Conservation (phyloP, 2,888 invertebrate species). For the Noctua comes region DNA sequence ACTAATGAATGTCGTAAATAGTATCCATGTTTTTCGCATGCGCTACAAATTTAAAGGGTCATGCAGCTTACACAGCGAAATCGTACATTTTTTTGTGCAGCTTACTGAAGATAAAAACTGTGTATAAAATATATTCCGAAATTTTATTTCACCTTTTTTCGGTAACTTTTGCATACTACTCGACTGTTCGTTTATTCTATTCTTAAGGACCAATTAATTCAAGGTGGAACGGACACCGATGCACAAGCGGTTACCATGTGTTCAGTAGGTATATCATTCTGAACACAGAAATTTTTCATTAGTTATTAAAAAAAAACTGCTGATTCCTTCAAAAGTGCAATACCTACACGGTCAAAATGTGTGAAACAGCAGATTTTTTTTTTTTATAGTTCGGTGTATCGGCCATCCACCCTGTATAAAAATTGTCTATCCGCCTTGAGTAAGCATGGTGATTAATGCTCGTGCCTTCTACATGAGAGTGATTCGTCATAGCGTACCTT, state of each 20-base stretch:
- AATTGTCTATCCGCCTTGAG: background rate
- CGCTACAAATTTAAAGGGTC: slow-evolving; percentile 34
- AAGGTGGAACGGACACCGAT: background rate
- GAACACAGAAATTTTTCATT: no score
- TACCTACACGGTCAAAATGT: no score
- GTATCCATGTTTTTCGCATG: slow-evolving; percentile 33
- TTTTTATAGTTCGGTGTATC: no score
- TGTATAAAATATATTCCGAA: background rate
- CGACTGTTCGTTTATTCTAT: background rate
- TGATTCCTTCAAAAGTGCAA: no score
- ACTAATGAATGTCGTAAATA: slow-evolving; percentile 53
- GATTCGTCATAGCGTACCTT: no score
- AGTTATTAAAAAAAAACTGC: no score
- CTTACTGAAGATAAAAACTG: slow-evolving; percentile 18
- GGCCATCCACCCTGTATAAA: no score
- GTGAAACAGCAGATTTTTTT: no score
- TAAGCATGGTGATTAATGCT: background rate
- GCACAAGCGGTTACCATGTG: no score
- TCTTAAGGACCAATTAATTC: background rate
- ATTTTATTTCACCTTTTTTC: background rate
- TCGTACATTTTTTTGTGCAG: slow-evolving; percentile 13
- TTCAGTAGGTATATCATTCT: no score
- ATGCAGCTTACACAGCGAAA: slow-evolving; percentile 37
- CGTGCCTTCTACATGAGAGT: background rate
- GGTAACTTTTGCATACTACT: background rate